Conservation (phyloP, 1,140 invertebrate species). For the Atta texana region DNA sequence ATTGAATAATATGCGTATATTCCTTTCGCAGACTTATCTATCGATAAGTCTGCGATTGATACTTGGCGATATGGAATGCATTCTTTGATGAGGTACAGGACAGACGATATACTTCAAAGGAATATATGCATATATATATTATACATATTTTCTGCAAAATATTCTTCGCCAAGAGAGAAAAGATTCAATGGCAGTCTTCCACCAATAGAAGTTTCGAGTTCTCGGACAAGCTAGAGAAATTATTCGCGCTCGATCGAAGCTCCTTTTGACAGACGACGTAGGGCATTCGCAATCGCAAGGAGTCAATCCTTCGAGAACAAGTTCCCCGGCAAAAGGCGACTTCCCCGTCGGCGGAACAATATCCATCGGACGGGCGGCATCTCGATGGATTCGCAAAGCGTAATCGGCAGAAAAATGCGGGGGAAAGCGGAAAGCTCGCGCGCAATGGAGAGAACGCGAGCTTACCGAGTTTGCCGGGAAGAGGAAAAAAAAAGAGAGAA, state of each 20-base stretch:
- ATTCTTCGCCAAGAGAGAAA: slow-evolving; percentile 47
- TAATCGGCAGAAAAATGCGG: slow-evolving; percentile 28
- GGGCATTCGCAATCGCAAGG: slow-evolving; percentile 56
- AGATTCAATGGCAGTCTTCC: slow-evolving; percentile 55
- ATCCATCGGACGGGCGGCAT: slow-evolving; percentile 23
- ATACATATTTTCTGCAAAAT: slow-evolving; percentile 46
- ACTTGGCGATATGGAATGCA: slow-evolving; percentile 15
- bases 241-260: slow-evolving; percentile 65
- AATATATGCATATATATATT: slow-evolving; percentile 37
- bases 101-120: slow-evolving; percentile 64
- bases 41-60: slow-evolving; percentile 36
- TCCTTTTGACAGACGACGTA: slow-evolving; percentile 59
- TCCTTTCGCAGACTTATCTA: slow-evolving; percentile 2
- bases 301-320: slow-evolving; percentile 45
- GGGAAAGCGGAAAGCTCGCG: not conserved
- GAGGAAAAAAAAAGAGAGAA: not conserved
- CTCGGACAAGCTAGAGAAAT: slow-evolving; percentile 69
- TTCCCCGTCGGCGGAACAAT: slow-evolving; percentile 58
- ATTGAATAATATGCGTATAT: slow-evolving; percentile 10
- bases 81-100: slow-evolving; percentile 57
- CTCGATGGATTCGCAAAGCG: slow-evolving; percentile 38
- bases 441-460: slow-evolving; percentile 27
- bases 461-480: not conserved
- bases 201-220: slow-evolving; percentile 49
- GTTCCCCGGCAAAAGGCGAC: slow-evolving; percentile 18